Evolutionary conservation across 53 echinoderm and acorn worm genomes (phyloP).

Genomic region (Crossaster papposus): DNA sequence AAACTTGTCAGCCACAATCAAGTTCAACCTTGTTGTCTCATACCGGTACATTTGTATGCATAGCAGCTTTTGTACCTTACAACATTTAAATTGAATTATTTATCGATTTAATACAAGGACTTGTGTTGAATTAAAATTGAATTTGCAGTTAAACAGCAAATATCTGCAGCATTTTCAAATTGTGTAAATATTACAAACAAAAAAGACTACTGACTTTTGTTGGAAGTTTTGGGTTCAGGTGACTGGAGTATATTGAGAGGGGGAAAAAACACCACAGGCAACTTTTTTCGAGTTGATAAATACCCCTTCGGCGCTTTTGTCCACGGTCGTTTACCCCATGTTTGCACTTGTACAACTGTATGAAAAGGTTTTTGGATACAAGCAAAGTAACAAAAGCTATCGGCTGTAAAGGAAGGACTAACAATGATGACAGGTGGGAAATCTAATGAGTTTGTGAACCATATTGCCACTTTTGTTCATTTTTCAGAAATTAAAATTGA

Average conservation of each 20-base stretch:
- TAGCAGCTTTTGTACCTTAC: too few relatives aligned
- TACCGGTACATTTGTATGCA: too few relatives aligned
- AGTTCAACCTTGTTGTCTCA: too few relatives aligned
- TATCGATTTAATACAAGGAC: too few relatives aligned
- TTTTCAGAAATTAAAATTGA: neutral
- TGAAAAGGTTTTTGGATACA: neutral
- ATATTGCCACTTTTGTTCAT: neutral
- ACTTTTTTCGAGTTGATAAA: neutral
- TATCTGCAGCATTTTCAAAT: too few relatives aligned
- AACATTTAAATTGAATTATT: too few relatives aligned
- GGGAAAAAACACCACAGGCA: neutral
- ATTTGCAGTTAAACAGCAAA: too few relatives aligned
- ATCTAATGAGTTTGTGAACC: neutral
- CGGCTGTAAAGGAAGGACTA: slow-evolving; percentile 10
- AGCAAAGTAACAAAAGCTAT: slow-evolving; percentile 25
- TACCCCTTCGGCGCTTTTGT: slow-evolving; percentile 18
- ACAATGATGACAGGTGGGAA: neutral
- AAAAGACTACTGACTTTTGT: neutral
- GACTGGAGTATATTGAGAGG: neutral
- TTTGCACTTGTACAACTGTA: slow-evolving; percentile 38
- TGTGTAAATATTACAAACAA: too few relatives aligned
- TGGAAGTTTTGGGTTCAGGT: neutral
- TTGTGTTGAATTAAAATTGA: too few relatives aligned
- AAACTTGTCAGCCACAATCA: too few relatives aligned
- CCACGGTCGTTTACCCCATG: slow-evolving; percentile 32